Conservation (phyloP, 2,888 invertebrate genomes). For the Congeria kusceri region DNA sequence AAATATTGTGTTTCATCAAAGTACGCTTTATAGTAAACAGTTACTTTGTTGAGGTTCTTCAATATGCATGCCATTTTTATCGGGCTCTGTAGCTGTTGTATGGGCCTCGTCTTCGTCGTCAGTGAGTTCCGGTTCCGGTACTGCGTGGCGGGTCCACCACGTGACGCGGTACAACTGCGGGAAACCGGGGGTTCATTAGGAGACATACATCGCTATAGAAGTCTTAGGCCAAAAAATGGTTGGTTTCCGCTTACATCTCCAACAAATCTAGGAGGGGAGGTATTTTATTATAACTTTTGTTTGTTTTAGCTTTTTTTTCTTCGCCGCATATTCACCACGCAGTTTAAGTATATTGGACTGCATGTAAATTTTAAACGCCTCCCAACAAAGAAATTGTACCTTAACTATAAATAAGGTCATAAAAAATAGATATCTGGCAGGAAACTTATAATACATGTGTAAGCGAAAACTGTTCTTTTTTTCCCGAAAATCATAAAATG, state of each 20-base stretch:
- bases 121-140: slow-evolving; percentile 70
- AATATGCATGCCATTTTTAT: slow-evolving; percentile 3
- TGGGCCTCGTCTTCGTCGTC: slow-evolving; percentile 62
- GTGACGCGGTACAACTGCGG: slow-evolving; percentile 79
- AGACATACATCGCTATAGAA: too few relatives aligned
- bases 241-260: too few relatives aligned
- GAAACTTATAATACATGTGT: neutral
- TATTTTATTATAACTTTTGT: neutral
- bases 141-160: slow-evolving; percentile 80
- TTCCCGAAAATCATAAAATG: too few relatives aligned
- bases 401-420: too few relatives aligned
- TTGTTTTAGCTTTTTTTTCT: neutral
- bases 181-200: neutral
- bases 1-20: too few relatives aligned
- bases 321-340: too few relatives aligned
- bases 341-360: too few relatives aligned
- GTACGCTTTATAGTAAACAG: too few relatives aligned
- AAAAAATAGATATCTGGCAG: neutral
- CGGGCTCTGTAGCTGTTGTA: neutral
- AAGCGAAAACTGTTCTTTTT: too few relatives aligned
- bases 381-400: too few relatives aligned
- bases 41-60: slow-evolving; percentile 12
- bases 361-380: too few relatives aligned
- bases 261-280: too few relatives aligned
- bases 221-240: neutral